Percentiles rank a stretch among this genome's conserved stretches.
phyloP scores from a whole-genome alignment of 2,888 invertebrate species.

The Spilosoma lubricipeda region DNA sequence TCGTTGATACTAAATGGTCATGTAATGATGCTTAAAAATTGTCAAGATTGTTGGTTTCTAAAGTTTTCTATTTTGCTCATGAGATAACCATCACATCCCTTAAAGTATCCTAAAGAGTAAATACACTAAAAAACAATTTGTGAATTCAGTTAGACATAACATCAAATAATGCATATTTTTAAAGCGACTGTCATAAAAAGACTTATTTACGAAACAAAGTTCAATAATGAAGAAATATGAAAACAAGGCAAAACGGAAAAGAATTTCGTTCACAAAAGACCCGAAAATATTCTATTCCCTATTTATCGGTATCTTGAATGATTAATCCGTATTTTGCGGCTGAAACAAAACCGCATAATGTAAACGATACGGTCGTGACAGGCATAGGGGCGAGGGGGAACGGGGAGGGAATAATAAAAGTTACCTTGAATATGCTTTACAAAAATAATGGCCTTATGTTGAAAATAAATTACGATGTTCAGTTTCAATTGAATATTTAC shows the following conservation, averaged over 20 bases:
- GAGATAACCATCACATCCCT: no score
- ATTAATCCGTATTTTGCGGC: conserved; percentile 66
- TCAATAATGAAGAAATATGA: neutral
- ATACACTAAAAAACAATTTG: no score
- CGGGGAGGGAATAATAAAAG: conserved; percentile 25
- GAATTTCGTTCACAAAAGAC: conserved; percentile 24
- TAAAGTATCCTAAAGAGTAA: no score
- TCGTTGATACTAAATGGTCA: no score
- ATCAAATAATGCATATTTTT: no score
- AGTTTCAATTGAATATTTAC: neutral
- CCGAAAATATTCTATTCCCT: conserved; percentile 43
- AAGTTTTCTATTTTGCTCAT: no score
- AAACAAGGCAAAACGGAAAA: neutral
- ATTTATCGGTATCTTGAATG: conserved; percentile 66
- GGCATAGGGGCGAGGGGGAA: conserved; percentile 44
- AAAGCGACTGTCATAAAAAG: neutral
- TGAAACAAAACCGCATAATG: conserved; percentile 64
- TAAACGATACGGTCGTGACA: conserved; percentile 65
- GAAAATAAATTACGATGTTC: neutral
- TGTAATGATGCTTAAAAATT: no score
- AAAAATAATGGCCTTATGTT: neutral
- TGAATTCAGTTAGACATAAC: no score
- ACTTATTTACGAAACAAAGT: neutral
- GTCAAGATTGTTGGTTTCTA: no score
- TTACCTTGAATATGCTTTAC: conserved; percentile 12